Base-by-base conservation (phyloP, 2,797 vertebrate genomes). In the Haliaeetus vocifer region DNA sequence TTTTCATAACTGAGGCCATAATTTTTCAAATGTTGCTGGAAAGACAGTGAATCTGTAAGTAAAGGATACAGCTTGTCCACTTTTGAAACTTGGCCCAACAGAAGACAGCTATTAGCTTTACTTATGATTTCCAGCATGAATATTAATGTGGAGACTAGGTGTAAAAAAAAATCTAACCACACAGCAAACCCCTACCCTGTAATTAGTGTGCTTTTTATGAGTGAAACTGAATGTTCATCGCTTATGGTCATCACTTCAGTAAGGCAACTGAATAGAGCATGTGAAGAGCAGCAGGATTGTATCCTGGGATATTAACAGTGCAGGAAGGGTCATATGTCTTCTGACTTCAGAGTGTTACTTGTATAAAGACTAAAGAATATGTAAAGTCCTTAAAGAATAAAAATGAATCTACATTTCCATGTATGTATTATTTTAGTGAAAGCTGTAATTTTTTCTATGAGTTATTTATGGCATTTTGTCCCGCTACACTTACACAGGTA, bases 401-500 rank as follows among this genome's bases (percentile, higher is more conserved):
- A 67, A 88, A 58, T 16, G 1, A 83, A 50, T 29, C 49, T 20
- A n/a, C 11, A 40, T 88, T 65, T 93, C 42, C 6, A 50, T 9
- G 6, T 33, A 45, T 10, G 4, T 38, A 50, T 68, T 49, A 20
- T 56, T 85, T 92, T 49, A 74, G 56, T 4, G 8, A 68, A 74
- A 80, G 5, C 15, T 5, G 0, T 77, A 77, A 42, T 17, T 23
- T 61, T 75, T 74, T 20, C 17, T 35, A 0, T 56, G 5, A 67
- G 11, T 75, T 38, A 65, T 73, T 68, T 61, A 11, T 7, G 6
- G 7, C n/a, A 7, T 50, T 71, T 68, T 58, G 25, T 72, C 42
- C 33, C 33, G 13, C 35, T n/a, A 7, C 20, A 3, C 10, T 76
- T 56, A 40, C 13, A 35, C 14, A 29, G 1, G 0, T 25, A 29